These are phyloP conservation scores for Callimorpha dominula DNA, from an alignment of 2,888 invertebrate genomes.

Conservation along the genomic window DNA sequence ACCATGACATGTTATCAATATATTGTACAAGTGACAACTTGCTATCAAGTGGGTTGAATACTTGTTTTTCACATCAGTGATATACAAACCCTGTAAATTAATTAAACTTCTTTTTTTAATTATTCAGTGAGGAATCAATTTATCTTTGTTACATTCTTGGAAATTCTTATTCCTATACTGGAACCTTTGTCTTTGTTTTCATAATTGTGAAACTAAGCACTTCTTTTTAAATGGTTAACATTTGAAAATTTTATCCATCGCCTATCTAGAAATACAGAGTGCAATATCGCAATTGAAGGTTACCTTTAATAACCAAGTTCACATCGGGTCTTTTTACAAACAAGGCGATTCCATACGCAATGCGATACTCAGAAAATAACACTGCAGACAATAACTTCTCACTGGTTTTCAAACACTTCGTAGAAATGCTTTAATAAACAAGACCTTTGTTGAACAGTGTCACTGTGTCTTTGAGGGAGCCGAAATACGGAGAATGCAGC, in stretches of 20 bases:
- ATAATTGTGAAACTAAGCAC: constrained; percentile 40
- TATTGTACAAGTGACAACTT: background rate
- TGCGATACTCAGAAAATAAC: constrained; percentile 58
- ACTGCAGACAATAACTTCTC: constrained; percentile 64
- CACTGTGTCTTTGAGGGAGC: constrained; percentile 33
- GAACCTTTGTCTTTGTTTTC: constrained; percentile 40
- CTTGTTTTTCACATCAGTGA: too few relatives aligned
- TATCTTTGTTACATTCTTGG: too few relatives aligned
- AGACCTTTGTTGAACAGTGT: constrained; percentile 39
- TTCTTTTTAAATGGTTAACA: constrained; percentile 3
- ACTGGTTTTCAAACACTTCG: constrained; percentile 65
- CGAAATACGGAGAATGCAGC: constrained; percentile 43
- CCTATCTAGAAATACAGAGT: constrained; percentile 10
- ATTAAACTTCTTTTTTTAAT: background rate
- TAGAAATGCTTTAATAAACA: constrained; percentile 72
- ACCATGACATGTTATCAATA: too few relatives aligned
- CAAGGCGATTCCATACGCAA: constrained; percentile 47
- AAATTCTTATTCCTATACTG: background rate
- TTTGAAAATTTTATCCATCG: constrained; percentile 7
- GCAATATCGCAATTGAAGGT: constrained; percentile 13
- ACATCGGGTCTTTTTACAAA: constrained; percentile 36
- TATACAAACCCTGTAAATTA: background rate
- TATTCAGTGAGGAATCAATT: background rate
- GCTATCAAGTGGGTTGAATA: background rate
- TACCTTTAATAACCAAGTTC: constrained; percentile 23